Conservation (phyloP, 2,888 invertebrate species). For the Tanytarsus gracilentus region DNA sequence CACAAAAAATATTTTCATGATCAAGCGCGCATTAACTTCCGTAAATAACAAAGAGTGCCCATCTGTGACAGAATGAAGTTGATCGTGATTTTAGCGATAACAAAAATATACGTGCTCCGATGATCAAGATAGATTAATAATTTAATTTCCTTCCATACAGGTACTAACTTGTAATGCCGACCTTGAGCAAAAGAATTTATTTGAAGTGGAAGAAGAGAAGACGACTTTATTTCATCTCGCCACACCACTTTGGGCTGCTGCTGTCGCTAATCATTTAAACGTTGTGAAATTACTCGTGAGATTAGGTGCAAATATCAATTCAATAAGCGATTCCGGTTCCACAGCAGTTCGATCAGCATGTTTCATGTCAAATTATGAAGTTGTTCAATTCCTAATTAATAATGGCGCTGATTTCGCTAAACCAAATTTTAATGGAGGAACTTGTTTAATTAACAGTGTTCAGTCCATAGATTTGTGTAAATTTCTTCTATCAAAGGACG, state of each 20-base stretch:
- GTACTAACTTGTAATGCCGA: slow-evolving; percentile 67
- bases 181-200: slow-evolving; percentile 76
- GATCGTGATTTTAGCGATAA: too few species aligned
- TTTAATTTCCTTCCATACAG: too few species aligned
- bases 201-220: slow-evolving; percentile 70
- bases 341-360: slow-evolving; percentile 86
- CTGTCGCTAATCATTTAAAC: slow-evolving; percentile 70
- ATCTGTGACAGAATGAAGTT: too few species aligned
- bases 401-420: slow-evolving; percentile 75
- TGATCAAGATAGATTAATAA: too few species aligned
- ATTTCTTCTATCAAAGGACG: slow-evolving; percentile 70
- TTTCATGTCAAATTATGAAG: slow-evolving; percentile 81
- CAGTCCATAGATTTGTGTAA: slow-evolving; percentile 75
- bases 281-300: slow-evolving; percentile 69
- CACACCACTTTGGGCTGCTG: slow-evolving; percentile 87
- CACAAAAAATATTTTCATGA: too few species aligned
- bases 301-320: slow-evolving; percentile 77
- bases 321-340: slow-evolving; percentile 77
- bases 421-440: slow-evolving; percentile 85
- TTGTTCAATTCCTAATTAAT: slow-evolving; percentile 64
- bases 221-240: slow-evolving; percentile 60
- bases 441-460: slow-evolving; percentile 87
- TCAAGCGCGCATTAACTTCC: too few species aligned
- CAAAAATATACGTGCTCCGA: too few species aligned
- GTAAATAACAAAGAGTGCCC: too few species aligned